A percentile compares a stretch with the other conserved stretches of the same genome.
Evolutionary conservation across 92 coral and sea anemone genomes (phyloP).

Genomic region (Blastomussa wellsi): DNA sequence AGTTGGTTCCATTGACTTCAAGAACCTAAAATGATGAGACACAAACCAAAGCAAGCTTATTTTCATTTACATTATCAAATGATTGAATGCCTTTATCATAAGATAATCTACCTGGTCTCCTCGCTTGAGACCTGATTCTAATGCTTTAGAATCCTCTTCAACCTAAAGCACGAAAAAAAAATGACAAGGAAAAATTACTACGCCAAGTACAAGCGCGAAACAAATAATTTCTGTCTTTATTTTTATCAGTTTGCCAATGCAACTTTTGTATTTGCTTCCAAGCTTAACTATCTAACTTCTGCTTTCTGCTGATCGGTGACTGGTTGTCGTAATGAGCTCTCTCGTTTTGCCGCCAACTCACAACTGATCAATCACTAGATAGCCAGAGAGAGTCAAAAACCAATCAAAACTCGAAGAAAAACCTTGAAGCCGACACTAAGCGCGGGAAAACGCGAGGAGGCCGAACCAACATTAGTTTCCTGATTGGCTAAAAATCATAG

Average conservation of each 20-base stretch:
- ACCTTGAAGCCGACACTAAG: background rate
- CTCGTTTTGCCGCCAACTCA: background rate
- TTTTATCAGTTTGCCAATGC: background rate
- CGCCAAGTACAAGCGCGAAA: background rate
- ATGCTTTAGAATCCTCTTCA: conserved; percentile 69
- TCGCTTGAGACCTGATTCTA: conserved; percentile 70
- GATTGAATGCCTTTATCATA: too few species aligned
- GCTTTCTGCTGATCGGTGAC: background rate
- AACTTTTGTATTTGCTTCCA: too few species aligned
- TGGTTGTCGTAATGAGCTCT: background rate
- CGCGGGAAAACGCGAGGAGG: conserved; percentile 4
- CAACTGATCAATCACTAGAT: background rate
- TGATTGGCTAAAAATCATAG: background rate
- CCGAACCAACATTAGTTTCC: background rate
- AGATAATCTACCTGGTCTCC: conserved; percentile 79
- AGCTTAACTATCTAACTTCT: too few species aligned
- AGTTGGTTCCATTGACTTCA: conserved; percentile 73
- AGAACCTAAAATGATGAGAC: conserved; percentile 55
- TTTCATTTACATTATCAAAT: background rate
- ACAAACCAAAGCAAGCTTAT: background rate
- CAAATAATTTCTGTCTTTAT: background rate
- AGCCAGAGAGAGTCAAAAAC: background rate
- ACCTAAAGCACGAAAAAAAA: conserved; percentile 46
- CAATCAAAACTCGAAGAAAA: background rate
- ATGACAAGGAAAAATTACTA: background rate